Base-by-base conservation (phyloP, 2,797 vertebrate genomes). In the Aselliscus stoliczkanus region DNA sequence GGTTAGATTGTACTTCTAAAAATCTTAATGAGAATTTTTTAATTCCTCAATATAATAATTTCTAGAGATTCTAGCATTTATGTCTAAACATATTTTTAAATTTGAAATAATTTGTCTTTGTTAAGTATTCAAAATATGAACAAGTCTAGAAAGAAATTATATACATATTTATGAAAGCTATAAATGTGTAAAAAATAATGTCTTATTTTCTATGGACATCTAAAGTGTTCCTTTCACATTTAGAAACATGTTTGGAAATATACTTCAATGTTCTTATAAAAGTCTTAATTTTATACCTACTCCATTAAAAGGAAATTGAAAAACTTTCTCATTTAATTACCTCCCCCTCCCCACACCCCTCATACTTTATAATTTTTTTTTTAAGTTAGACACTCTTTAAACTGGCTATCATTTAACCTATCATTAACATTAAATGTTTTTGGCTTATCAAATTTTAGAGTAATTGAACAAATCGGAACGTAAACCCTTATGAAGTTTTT, bases 61-160 rank as follows among this genome's bases (percentile, higher is more conserved):
- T 79, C 44, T 95, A 91, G 70, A 42, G 52, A 89, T 62, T 58
- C 9, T 47, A 60, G 5, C 8, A 76, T 75, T 91, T 92, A 13
- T 56, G 1, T 75, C 31, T 56, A 88, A 93, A 79, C 4, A 82
- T 47, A 47, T 79, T 27, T 70, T 50, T 84, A 7, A 80, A 67
- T 88, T 79, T 84, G 14, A 93, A 91, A 84, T 64, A 15, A 84
- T 81, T 64, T 80, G 1, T 60, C 12, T 47, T 17, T 85, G 8
- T 31, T 56, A n/a, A 91, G 73, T 85, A 81, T 64, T 75, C 27
- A 89, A 94, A 95, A 86, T 44, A 73, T 67, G 31, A 82, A 52
- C 10, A 85, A 50, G 27, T 70, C 17, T 70, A 79, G n/a, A 72
- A 82, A 52, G 6, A 73, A 62, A 73, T 84, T 50, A 65, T 4